These are phyloP conservation scores for Epizoanthus stellaris DNA, from an alignment of 92 coral and sea anemone genomes.

Conservation along the genomic window DNA sequence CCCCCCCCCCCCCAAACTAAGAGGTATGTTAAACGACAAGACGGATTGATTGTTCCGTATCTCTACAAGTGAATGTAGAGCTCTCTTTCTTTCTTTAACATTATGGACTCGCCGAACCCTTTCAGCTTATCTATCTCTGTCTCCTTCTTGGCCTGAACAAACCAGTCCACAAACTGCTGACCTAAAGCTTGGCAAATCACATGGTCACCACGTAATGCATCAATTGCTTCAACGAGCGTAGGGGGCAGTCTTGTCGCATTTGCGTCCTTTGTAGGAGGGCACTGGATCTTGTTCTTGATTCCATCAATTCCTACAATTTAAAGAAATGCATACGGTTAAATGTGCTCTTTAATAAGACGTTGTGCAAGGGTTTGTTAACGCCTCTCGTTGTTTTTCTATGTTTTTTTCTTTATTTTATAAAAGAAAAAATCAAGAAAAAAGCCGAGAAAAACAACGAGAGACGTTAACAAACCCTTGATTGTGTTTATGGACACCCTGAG, in stretches of 20 bases:
- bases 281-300: constrained; percentile 2
- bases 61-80: constrained; percentile 6
- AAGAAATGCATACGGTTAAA: background rate
- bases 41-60: no score
- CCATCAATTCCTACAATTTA: constrained; percentile 30
- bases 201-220: constrained; percentile 2
- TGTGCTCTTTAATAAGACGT: no score
- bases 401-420: no score
- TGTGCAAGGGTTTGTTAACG: no score
- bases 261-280: constrained; percentile 23
- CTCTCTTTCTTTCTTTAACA: constrained; percentile 26
- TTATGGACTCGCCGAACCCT: background rate
- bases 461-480: no score
- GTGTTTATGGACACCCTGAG: no score
- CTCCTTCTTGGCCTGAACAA: constrained; percentile 17
- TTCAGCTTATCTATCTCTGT: background rate
- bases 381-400: no score
- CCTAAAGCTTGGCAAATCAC: constrained; percentile 43
- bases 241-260: constrained; percentile 7
- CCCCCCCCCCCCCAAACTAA: no score
- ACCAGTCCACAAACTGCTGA: constrained; percentile 46
- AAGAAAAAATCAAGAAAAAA: no score
- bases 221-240: constrained; percentile 18
- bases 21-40: no score
- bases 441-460: no score